Conservation (phyloP, 2,888 invertebrate genomes). For the Pterostichus madidus region DNA sequence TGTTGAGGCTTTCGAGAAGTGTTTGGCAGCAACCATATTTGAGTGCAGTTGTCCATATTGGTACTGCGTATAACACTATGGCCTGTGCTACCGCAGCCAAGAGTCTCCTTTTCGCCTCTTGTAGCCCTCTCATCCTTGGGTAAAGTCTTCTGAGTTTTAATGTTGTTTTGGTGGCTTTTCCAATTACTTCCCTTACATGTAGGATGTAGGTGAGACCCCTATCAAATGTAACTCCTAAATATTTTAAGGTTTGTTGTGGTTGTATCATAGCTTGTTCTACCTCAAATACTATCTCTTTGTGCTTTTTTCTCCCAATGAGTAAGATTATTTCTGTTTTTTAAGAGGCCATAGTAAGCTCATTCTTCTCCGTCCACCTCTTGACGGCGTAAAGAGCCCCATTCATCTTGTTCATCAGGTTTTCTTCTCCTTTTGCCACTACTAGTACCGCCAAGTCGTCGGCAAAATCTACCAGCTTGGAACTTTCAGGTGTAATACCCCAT, state of each 20-base stretch:
- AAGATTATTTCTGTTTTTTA: background rate
- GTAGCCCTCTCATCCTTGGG: too few species aligned
- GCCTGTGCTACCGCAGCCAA: too few species aligned
- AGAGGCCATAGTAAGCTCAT: background rate
- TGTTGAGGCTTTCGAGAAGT: too few species aligned
- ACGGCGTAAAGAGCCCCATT: background rate
- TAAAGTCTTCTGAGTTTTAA: background rate
- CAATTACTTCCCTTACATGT: background rate
- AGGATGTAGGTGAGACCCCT: background rate
- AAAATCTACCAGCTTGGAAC: background rate
- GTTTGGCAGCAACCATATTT: too few species aligned
- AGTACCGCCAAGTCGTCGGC: too few species aligned
- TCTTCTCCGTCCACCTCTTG: background rate
- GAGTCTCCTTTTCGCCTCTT: too few species aligned
- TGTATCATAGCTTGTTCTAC: background rate
- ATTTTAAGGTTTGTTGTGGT: conserved; percentile 14
- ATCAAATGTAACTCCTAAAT: background rate
- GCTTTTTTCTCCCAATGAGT: background rate
- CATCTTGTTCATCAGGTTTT: background rate
- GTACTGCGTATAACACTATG: too few species aligned
- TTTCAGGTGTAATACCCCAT: background rate
- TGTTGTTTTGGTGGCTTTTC: background rate
- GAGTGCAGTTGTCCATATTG: too few species aligned
- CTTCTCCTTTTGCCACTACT: background rate
- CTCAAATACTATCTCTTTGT: background rate